phyloP scores from a whole-genome alignment of 2,113 vertebrate species.

The Rutilus rutilus region DNA sequence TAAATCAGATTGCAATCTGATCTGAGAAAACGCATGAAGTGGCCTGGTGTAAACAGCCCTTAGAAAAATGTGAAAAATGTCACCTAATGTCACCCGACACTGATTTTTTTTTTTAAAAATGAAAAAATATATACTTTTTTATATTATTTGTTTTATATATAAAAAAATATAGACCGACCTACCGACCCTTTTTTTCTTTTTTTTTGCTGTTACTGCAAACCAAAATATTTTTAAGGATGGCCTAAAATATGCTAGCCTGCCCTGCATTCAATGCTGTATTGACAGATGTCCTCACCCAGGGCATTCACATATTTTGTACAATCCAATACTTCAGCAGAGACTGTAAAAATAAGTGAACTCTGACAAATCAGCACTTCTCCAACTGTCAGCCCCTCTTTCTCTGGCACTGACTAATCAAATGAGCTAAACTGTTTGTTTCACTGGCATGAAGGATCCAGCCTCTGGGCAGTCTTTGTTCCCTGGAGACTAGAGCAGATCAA shows the following conservation, averaged over 20 bases:
- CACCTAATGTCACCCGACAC: too few species aligned
- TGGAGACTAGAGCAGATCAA: conserved; percentile 10
- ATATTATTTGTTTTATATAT: too few species aligned
- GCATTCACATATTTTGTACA: not conserved
- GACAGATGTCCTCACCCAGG: not conserved
- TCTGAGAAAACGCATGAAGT: too few species aligned
- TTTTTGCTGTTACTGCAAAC: too few species aligned
- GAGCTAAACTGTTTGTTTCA: conserved; percentile 38
- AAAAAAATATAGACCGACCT: too few species aligned
- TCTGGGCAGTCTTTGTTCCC: conserved; percentile 19
- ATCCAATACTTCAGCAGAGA: not conserved
- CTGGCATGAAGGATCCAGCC: conserved; percentile 24
- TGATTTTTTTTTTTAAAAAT: too few species aligned
- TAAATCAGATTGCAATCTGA: too few species aligned
- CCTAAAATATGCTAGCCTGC: not conserved
- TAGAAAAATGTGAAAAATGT: too few species aligned
- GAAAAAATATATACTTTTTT: too few species aligned
- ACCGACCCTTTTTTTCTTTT: too few species aligned
- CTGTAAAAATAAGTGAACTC: conserved; percentile 21
- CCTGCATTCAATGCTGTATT: not conserved
- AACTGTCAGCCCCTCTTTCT: conserved; percentile 19
- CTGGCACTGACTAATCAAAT: conserved; percentile 18
- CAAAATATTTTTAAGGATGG: too few species aligned
- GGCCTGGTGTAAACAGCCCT: too few species aligned
- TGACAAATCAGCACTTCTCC: conserved; percentile 31